Conservation (phyloP, 2,113 vertebrate species). For the Triplophysa rosa region DNA sequence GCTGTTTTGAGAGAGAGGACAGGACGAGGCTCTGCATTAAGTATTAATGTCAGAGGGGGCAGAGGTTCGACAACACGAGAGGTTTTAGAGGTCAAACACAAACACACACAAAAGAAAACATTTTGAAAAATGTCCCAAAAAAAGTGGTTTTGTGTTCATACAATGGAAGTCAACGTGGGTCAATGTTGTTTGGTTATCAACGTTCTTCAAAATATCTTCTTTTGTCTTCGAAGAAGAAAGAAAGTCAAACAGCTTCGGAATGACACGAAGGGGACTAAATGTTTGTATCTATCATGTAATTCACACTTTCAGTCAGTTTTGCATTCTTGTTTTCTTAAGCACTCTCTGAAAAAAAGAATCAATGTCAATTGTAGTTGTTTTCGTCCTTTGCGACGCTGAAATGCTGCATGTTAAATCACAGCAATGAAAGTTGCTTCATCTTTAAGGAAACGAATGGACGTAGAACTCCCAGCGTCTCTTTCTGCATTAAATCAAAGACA, state of each 20-base stretch:
- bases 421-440: background rate
- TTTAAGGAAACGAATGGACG: background rate
- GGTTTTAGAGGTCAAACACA: conserved; percentile 46
- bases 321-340: background rate
- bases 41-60: conserved; percentile 45
- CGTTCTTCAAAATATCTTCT: too few species aligned
- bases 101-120: background rate
- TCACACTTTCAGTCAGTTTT: background rate
- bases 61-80: conserved; percentile 35
- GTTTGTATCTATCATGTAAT: background rate
- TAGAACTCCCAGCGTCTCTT: background rate
- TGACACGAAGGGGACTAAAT: too few species aligned
- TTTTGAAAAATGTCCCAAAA: too few species aligned
- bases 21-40: conserved; percentile 43
- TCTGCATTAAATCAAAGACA: background rate
- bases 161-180: too few species aligned
- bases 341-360: background rate
- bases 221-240: too few species aligned
- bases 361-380: too few species aligned
- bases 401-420: too few species aligned
- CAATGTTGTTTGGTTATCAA: too few species aligned
- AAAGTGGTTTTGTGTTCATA: too few species aligned
- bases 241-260: background rate
- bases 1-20: conserved; percentile 17
- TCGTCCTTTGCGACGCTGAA: too few species aligned